These are phyloP conservation scores for Crotalus viridis DNA, from an alignment of 2,113 vertebrate species.

Conservation along the genomic window DNA sequence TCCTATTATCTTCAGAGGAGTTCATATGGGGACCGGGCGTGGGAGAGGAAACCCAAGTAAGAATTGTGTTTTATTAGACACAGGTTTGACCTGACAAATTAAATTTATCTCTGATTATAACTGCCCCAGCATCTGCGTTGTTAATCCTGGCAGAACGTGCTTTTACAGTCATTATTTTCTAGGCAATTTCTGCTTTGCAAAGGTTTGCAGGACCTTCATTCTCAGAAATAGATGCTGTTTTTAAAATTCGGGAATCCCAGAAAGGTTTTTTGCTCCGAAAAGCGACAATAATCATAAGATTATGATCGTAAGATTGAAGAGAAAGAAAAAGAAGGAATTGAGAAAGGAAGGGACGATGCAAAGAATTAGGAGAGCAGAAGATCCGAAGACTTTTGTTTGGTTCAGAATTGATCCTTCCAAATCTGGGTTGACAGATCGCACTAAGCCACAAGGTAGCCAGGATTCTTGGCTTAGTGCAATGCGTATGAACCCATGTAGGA, in stretches of 20 bases:
- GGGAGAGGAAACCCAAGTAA: neutral
- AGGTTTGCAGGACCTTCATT: neutral
- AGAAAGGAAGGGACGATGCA: neutral
- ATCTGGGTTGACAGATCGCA: neutral
- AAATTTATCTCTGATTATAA: neutral
- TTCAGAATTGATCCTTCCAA: neutral
- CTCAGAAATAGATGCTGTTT: neutral
- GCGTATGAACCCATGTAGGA: neutral
- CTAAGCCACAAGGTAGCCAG: neutral
- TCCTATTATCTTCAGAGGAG: neutral
- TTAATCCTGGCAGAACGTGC: neutral
- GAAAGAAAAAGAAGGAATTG: neutral
- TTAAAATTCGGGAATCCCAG: neutral
- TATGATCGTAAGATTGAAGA: neutral
- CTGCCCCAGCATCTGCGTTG: neutral
- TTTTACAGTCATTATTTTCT: neutral
- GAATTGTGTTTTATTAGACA: neutral
- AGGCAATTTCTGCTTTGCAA: neutral
- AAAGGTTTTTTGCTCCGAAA: neutral
- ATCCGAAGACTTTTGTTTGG: neutral
- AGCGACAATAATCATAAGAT: neutral
- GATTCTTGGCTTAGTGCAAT: neutral
- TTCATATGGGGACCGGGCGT: neutral
- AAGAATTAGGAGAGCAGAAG: neutral
- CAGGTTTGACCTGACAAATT: neutral